Percentiles rank a stretch among this genome's conserved stretches.
phyloP scores from a whole-genome alignment of 2,888 invertebrate genomes.

The Brachyptera putata region DNA sequence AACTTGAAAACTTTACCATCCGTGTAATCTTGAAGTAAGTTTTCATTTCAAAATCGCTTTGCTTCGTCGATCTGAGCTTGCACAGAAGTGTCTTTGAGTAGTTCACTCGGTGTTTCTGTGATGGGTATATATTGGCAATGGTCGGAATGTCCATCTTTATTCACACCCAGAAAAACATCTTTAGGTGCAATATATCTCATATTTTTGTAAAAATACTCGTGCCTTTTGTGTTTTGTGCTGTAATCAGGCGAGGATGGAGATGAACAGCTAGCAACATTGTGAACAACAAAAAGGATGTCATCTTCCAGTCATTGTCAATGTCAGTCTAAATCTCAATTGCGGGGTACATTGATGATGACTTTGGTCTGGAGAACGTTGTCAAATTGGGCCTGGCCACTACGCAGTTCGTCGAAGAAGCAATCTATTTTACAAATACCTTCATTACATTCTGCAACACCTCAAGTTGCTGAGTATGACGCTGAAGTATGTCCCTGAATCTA shows the following conservation, averaged over 20 bases:
- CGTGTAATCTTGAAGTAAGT: constrained; percentile 34
- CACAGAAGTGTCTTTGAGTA: constrained; percentile 32
- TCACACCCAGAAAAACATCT: constrained; percentile 16
- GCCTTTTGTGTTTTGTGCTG: constrained; percentile 24
- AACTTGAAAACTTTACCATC: constrained; percentile 34
- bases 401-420: no score
- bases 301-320: constrained; percentile 11
- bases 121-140: constrained; percentile 33
- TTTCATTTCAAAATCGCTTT: neutral
- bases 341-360: no score
- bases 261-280: no score
- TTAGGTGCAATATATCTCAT: constrained; percentile 28
- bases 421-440: no score
- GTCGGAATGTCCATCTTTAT: constrained; percentile 2
- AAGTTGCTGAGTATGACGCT: no score
- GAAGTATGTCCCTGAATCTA: no score
- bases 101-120: constrained; percentile 29
- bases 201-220: constrained; percentile 28
- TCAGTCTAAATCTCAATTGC: no score
- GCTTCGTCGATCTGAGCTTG: constrained; percentile 19
- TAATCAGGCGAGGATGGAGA: no score
- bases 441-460: no score
- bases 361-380: no score
- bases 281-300: neutral
- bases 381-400: no score